Conservation (phyloP, 2,797 vertebrate species). For the Semotilus atromaculatus region DNA sequence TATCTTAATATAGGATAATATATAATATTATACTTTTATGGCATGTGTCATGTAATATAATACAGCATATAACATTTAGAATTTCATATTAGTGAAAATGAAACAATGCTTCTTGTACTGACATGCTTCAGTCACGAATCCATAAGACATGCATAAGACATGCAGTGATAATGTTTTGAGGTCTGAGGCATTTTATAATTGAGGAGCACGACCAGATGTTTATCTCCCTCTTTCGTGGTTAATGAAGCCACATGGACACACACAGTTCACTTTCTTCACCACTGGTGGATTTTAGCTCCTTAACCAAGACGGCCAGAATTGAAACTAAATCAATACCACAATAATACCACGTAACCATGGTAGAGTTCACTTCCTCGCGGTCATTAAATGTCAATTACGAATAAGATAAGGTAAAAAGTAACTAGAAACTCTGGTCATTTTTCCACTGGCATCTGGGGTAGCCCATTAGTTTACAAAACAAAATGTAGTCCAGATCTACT, state of each 20-base stretch:
- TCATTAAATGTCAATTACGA: not conserved
- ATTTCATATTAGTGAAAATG: not conserved
- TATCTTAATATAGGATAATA: not conserved
- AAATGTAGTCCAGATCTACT: not conserved
- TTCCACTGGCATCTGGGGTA: not conserved
- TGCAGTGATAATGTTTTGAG: slow-evolving; percentile 13
- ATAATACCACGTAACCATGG: not conserved
- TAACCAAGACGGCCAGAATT: slow-evolving; percentile 7
- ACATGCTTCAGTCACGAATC: not conserved
- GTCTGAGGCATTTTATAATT: slow-evolving; percentile 36
- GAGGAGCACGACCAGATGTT: slow-evolving; percentile 9
- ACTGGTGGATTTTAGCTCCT: not conserved
- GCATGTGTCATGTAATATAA: not conserved
- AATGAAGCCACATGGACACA: slow-evolving; percentile 6
- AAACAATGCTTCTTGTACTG: not conserved
- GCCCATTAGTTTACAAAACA: not conserved
- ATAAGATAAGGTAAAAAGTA: not conserved
- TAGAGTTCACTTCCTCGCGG: not conserved
- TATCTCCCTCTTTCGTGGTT: slow-evolving; percentile 36
- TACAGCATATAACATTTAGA: not conserved
- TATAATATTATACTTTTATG: not conserved
- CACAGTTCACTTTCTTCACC: slow-evolving; percentile 8
- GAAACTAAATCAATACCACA: not conserved
- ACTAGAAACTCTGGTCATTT: not conserved
- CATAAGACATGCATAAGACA: slow-evolving; percentile 12